Base-by-base conservation (phyloP, 2,797 vertebrate genomes). In the Threskiornis aethiopicus region DNA sequence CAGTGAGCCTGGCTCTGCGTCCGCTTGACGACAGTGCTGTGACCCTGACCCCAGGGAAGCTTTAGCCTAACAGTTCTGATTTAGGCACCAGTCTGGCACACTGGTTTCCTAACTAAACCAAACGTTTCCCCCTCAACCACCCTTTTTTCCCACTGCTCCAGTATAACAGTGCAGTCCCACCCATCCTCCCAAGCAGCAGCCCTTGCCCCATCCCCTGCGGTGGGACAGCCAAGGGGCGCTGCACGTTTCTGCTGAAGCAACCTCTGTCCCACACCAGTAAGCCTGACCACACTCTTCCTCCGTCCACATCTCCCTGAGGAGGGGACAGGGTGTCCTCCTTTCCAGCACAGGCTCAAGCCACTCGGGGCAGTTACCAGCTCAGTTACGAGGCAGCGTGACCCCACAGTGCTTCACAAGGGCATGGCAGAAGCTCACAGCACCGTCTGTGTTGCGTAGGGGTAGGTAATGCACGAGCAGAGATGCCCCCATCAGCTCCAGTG, bases 211-310 rank as follows among this genome's bases (percentile, higher is more conserved):
- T 57, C 15, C 42, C 3, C 35, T 51, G 37, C 2, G 16, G 61
- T 31, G 47, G 47, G 16, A 65, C 70, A 55, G n/a, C 35, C 7
- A 2, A 69, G 46, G 55, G 28, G 8, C 28, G 24, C 55, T 29
- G 11, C 42, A 2, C 0, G 0, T 46, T 59, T 57, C 47, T n/a
- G 28, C 51, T 16, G 19, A 71, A 58, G 21, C n/a, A 51, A 29
- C 28, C 39, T 82, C 44, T 85, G 13, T 59, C n/a, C 35, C 9
- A 6, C 28, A 6, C 0, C 0, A 2, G 20, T 49, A 51, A 91
- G 26, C 33, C 47, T 77, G 64, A 44, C n/a, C 25, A 17, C 16
- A 2, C 14, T 51, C 14, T 31, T 75, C n/a, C 41, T 80, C 49
- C 22, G 4, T 47, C 72, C 52, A 10, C 25, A 22, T 16, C 24